phyloP scores from a whole-genome alignment of 2,113 vertebrate species.

The Nematolebias whitei region DNA sequence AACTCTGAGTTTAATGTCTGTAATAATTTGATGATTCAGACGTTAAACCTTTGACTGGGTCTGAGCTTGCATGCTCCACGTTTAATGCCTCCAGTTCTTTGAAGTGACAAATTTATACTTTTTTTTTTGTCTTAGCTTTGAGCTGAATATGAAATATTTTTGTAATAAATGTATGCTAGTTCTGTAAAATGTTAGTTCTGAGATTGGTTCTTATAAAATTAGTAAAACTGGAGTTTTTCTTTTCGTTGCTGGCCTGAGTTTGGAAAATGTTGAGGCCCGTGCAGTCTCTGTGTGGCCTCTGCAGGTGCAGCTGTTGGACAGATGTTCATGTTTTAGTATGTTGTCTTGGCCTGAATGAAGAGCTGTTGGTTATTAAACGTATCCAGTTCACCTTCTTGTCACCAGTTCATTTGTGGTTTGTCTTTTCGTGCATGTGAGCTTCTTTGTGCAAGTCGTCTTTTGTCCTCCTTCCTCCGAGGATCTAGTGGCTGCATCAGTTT shows the following conservation, averaged over 20 bases:
- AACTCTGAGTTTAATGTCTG: slow-evolving; percentile 20
- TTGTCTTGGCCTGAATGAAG: slow-evolving; percentile 52
- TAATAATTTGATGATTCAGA: background rate
- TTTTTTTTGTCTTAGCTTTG: slow-evolving; percentile 24
- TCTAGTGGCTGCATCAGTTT: background rate
- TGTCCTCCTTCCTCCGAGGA: no score
- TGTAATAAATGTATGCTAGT: slow-evolving; percentile 64
- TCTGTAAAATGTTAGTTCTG: slow-evolving; percentile 52
- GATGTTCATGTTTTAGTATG: slow-evolving; percentile 42
- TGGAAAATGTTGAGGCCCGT: no score
- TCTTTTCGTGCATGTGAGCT: slow-evolving; percentile 25
- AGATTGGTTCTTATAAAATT: slow-evolving; percentile 40
- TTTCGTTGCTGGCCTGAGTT: background rate
- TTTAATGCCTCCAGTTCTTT: slow-evolving; percentile 14
- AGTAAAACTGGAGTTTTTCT: slow-evolving; percentile 19
- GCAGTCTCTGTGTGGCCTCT: slow-evolving; percentile 9
- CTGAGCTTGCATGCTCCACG: slow-evolving; percentile 53
- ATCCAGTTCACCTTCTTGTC: slow-evolving; percentile 52
- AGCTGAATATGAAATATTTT: slow-evolving; percentile 73
- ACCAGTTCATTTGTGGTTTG: slow-evolving; percentile 10
- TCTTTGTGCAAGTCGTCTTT: slow-evolving; percentile 5
- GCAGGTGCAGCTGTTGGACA: slow-evolving; percentile 14
- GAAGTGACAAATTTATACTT: slow-evolving; percentile 27
- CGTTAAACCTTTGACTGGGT: slow-evolving; percentile 15
- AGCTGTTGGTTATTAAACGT: slow-evolving; percentile 69